Base-by-base conservation (phyloP, 2,113 vertebrate species). In the Xenopus borealis region DNA sequence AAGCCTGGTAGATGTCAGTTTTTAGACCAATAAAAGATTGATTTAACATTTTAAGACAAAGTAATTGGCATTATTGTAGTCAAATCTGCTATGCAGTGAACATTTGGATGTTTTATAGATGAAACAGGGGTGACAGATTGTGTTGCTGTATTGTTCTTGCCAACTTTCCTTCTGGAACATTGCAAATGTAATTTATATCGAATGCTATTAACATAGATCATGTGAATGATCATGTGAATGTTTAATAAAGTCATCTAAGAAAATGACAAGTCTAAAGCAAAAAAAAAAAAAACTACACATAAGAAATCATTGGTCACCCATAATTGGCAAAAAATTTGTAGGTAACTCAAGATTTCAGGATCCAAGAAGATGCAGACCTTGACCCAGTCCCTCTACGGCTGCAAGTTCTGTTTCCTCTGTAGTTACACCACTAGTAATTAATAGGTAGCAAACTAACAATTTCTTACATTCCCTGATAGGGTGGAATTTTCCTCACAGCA, bases 1-100 rank as follows among this genome's bases (percentile, higher is more conserved):
- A 70, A 63, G 59, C 73, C 58, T 70, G 65, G 10, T 76, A 23
- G 46, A 53, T 76, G 74, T 76, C 66, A 76, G 66, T 76, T 59
- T 76, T 76, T 45, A 76, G 66, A 64, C 66, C 50, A 68, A 64
- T 70, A 63, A 76, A 70, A 69, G 66, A 76, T 76, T 57, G 66
- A 76, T 76, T 69, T 69, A 69, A 62, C 74, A 64, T 40, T 53
- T 75, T 52, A 53, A 75, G 66, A 53, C 67, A 18, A 40, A 57
- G 67, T 27, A 47, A 13, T 18, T 70, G 73, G 74, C 74, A 64
- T 40, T 33, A 23, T 44, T 65, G 30, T 45, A 57, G 65, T 61
- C 72, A 62, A 40, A 57, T 53, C 23, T 47, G 30, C 66, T 19
- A 16, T n/a, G 45, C 47, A 55, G n/a, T 10, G 13, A 55, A 50